Evolutionary conservation across 2,113 vertebrate species (phyloP), one percentile per base, ranked within the genome.

Genomic region (Electrona antarctica): DNA sequence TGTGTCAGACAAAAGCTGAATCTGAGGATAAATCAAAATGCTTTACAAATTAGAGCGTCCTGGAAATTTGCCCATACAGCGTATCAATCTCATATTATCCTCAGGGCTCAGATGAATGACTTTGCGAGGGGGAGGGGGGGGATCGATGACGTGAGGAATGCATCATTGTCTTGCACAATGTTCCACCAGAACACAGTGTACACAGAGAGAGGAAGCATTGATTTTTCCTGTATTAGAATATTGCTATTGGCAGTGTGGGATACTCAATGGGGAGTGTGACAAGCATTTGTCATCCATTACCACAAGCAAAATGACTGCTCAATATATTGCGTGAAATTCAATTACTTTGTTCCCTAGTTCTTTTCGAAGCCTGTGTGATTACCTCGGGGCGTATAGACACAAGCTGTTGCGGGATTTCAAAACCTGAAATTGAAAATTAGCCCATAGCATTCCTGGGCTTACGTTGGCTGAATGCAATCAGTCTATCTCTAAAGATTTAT

Each of bases 201-300:
- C 33, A 41, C 33, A 41, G 33, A 41, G 33, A 41, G 33, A 41
- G 33, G 33, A 41, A 41, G 41, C 76, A 83, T 73, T 76, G 77
- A 76, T 83, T 77, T 75, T 55, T 29, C 65, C 62, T 51, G 78
- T 70, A 73, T 79, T 78, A 77, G 71, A 85, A 64, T 64, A 80
- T 67, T 73, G 61, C 75, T 80, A 73, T 79, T 74, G 74, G 80
- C 60, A 68, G 78, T 73, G 69, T 71, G 62, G 77, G 64, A 61
- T 72, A 60, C 55, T 73, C 55, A 77, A 77, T 72, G 55, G 29
- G 63, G 67, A 72, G 41, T 64, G 61, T 80, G 71, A 76, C 71
- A 75, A 56, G 67, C 62, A 65, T 74, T 80, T 69, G 66, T 69
- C 57, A 82, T 61, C 49, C 71, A 79, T 72, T 71, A 67, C 70